Percentiles rank a stretch among this genome's conserved stretches.
Evolutionary conservation across 2,113 vertebrate species (phyloP).

Genomic region (human (Homo sapiens)): GRCh38 chr15:98890501-98891000

Average conservation of each 20-base stretch:
- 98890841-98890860: neutral
- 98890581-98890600: too few species aligned
- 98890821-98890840: neutral
- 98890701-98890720: neutral
- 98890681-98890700: neutral
- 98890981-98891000: neutral
- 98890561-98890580: too few species aligned
- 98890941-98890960: fast-evolving
- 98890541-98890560: too few species aligned
- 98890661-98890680: neutral
- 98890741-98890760: neutral
- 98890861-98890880: neutral
- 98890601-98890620: too few species aligned
- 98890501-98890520: too few species aligned
- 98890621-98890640: too few species aligned
- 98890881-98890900: neutral
- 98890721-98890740: neutral
- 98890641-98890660: too few species aligned
- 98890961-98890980: fast-evolving
- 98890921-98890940: neutral
- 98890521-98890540: too few species aligned
- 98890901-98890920: neutral
- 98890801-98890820: neutral
- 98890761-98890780: neutral
- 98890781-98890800: neutral